Base-by-base conservation (phyloP, 2,797 vertebrate genomes). In the Leptoclinus maculatus region DNA sequence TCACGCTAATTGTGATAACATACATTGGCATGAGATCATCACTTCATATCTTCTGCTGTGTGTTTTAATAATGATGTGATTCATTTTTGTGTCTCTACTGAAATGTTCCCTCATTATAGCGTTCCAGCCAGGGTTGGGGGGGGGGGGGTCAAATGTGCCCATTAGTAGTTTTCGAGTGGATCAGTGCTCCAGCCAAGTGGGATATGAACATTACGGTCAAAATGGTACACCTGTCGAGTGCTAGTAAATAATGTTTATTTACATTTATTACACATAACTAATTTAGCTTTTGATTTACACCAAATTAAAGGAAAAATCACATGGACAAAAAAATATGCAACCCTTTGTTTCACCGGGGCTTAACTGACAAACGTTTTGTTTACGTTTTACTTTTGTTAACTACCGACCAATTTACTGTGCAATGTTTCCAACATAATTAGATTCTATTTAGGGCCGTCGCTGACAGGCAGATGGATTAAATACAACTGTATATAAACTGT, bases 1-100 rank as follows among this genome's bases (percentile, higher is more conserved):
- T 57, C 14, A 29, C 21, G 25, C 57, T 75, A 66, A 71, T 41
- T 73, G 38, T 76, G 60, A 68, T 66, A 67, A 74, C 23, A 32
- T n/a, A 53, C 51, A 36, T 38, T 60, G 13, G 10, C 58, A 25
- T 25, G n/a, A 69, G 2, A 59, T 51, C 41, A n/a, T 60, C 29
- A 58, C 51, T 66, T 66, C 25, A 1, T 49, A 25, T 67, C 25
- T 38, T 45, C 16, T 57, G 29, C 5, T 76, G 51, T 74, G 56
- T 59, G 43, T 77, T 75, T 69, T 64, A 66, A 12, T 47, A 27
- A 39, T 16, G 29, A 41, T 76, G 60, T 25, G 38, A 66, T 71
- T 68, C 0, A 25, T 32, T 64, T 47, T n/a, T 41, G 27, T 27
- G 1, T 45, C 23, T 63, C 39, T 41, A 49, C 29, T 43, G 53